phyloP scores from a whole-genome alignment of 2,797 vertebrate species.

The Salmo trutta region DNA sequence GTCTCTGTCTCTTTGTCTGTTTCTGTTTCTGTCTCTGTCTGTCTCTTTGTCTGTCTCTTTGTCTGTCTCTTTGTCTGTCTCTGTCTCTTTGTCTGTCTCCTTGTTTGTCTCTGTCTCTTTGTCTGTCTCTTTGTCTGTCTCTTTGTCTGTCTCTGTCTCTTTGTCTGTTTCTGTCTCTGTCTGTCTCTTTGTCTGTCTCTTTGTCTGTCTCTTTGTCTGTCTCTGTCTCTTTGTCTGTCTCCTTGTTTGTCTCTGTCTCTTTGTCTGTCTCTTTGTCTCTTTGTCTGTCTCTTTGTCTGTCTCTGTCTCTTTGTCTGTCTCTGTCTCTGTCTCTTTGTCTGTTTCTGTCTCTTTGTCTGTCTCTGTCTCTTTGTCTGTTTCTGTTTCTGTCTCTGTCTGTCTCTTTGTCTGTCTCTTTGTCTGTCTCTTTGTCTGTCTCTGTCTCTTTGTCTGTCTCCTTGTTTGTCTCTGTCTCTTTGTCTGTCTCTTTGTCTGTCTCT shows the following conservation, averaged over 20 bases:
- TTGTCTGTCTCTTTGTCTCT: too few species aligned
- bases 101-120: too few species aligned
- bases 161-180: too few species aligned
- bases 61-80: too few species aligned
- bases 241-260: too few species aligned
- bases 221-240: too few species aligned
- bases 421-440: not conserved
- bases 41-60: too few species aligned
- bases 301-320: not conserved
- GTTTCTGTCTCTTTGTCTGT: not conserved
- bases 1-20: not conserved
- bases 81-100: too few species aligned
- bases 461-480: not conserved
- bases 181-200: too few species aligned
- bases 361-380: not conserved
- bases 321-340: not conserved
- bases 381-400: not conserved
- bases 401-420: not conserved
- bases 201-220: too few species aligned
- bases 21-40: not conserved
- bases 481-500: not conserved
- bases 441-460: not conserved
- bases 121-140: too few species aligned
- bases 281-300: constrained; percentile 1
- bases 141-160: too few species aligned